Percentiles rank a stretch among this genome's conserved stretches.
Evolutionary conservation across 2,888 invertebrate species (phyloP).

Genomic region (Eupithecia dodoneata): DNA sequence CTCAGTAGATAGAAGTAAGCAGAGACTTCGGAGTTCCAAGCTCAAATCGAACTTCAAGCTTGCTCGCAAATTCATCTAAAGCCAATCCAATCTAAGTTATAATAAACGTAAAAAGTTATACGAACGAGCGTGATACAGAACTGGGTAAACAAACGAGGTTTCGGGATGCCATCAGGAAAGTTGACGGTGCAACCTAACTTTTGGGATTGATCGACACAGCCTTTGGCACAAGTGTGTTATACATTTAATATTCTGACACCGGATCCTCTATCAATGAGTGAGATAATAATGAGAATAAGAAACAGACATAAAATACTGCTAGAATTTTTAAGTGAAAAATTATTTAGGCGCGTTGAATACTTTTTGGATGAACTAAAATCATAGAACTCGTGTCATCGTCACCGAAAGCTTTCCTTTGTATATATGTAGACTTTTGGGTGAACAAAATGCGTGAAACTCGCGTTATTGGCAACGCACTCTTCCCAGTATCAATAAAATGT

Average conservation of each 20-base stretch:
- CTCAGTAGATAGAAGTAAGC: slow-evolving; percentile 14
- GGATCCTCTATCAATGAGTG: not conserved
- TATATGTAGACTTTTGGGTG: too few species aligned
- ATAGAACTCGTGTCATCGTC: too few species aligned
- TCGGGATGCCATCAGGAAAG: slow-evolving; percentile 18
- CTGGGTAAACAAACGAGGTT: slow-evolving; percentile 33
- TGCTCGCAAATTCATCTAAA: slow-evolving; percentile 45
- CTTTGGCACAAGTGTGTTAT: not conserved
- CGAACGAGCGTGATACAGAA: slow-evolving; percentile 36
- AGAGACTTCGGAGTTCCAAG: slow-evolving; percentile 31
- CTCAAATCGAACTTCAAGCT: slow-evolving; percentile 33
- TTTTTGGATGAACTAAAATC: too few species aligned
- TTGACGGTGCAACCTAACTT: slow-evolving; percentile 13
- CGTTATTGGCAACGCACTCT: too few species aligned
- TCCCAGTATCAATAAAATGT: too few species aligned
- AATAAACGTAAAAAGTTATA: slow-evolving; percentile 52
- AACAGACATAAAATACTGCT: not conserved
- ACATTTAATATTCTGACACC: not conserved
- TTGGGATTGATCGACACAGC: slow-evolving; percentile 15
- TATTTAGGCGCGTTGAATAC: too few species aligned
- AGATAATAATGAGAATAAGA: not conserved
- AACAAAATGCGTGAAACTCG: too few species aligned
- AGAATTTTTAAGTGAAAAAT: not conserved
- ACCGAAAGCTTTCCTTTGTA: too few species aligned
- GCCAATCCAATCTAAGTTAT: slow-evolving; percentile 52